These are phyloP conservation scores for Mycetomoellerius zeteki DNA, from an alignment of 1,140 invertebrate genomes.

Conservation along the genomic window DNA sequence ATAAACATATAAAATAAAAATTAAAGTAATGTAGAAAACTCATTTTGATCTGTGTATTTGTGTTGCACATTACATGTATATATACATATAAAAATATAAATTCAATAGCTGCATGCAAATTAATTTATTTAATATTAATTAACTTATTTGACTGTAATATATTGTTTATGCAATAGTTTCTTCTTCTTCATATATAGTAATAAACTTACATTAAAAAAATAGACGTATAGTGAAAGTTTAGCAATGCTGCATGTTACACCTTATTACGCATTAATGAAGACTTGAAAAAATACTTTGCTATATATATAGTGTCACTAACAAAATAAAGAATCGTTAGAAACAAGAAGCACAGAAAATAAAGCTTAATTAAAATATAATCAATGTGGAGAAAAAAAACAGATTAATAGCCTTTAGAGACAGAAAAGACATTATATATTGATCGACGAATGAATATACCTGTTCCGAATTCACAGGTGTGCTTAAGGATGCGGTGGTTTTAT, in stretches of 20 bases:
- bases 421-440: conserved; percentile 70
- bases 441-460: conserved; percentile 83
- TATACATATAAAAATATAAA: neutral
- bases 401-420: conserved; percentile 26
- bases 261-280: neutral
- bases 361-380: conserved; percentile 48
- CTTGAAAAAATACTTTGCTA: neutral
- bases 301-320: conserved; percentile 5
- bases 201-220: neutral
- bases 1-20: conserved; percentile 10
- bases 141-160: neutral
- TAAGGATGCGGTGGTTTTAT: conserved; percentile 85
- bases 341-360: conserved; percentile 41
- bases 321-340: conserved; percentile 22
- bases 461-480: conserved; percentile 86
- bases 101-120: conserved; percentile 26
- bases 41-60: neutral
- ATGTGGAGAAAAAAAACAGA: conserved; percentile 41
- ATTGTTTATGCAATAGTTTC: neutral
- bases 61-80: neutral
- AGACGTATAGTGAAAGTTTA: neutral
- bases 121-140: neutral
- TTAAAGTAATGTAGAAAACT: neutral
- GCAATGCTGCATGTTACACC: neutral
- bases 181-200: neutral